Conservation (phyloP, 2,113 vertebrate genomes). For the Lethenteron camtschaticum region DNA sequence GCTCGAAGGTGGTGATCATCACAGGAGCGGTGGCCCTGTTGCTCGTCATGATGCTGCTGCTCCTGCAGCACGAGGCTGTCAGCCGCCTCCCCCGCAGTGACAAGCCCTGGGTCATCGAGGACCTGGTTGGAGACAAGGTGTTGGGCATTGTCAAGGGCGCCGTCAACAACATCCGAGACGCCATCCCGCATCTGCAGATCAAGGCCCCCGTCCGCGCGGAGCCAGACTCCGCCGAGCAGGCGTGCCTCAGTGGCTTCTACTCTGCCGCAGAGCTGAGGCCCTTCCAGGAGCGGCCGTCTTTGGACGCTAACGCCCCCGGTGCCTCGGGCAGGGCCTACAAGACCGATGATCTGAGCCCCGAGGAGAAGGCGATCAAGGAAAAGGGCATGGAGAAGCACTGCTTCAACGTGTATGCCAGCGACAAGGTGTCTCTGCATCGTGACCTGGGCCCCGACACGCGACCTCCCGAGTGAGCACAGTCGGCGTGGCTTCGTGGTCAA, state of each 20-base stretch:
- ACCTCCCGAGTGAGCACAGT: constrained; percentile 70
- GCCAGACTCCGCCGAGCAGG: constrained; percentile 21
- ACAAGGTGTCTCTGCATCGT: constrained; percentile 76
- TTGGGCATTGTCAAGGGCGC: constrained; percentile 67
- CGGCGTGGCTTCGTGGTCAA: background rate
- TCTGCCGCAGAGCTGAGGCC: constrained; percentile 56
- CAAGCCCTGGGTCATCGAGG: background rate
- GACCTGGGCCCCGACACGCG: constrained; percentile 85
- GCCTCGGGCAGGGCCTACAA: constrained; percentile 65
- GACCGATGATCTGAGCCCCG: constrained; percentile 32
- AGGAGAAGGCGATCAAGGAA: constrained; percentile 67
- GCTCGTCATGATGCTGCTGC: background rate
- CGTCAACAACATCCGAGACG: constrained; percentile 71
- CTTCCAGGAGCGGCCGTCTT: constrained; percentile 44
- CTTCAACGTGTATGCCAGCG: constrained; percentile 84
- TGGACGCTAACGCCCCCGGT: constrained; percentile 56
- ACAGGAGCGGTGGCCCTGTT: background rate
- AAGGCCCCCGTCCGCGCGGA: constrained; percentile 45
- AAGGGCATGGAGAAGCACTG: constrained; percentile 72
- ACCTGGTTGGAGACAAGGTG: constrained; percentile 33
- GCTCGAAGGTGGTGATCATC: background rate
- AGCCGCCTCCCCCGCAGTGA: background rate
- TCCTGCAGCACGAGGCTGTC: background rate
- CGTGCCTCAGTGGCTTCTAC: constrained; percentile 57
- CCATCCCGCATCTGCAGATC: constrained; percentile 92